Conservation (phyloP, 2,113 vertebrate species). For the Cyanistes caeruleus region DNA sequence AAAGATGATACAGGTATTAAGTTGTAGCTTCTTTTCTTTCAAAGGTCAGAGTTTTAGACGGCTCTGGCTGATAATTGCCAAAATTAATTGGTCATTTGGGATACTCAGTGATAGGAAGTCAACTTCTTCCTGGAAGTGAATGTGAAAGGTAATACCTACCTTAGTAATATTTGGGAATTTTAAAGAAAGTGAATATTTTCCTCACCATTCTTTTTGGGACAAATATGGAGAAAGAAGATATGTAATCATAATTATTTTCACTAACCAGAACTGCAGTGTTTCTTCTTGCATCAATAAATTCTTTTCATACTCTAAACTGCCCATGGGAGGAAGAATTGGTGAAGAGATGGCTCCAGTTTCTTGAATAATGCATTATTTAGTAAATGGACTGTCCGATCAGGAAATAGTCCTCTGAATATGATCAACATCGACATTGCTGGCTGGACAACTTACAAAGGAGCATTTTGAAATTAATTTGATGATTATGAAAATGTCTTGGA, state of each 20-base stretch:
- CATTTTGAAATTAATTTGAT: slow-evolving; percentile 68
- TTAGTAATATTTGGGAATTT: neutral
- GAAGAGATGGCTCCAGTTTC: neutral
- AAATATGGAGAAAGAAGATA: neutral
- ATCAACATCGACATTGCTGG: slow-evolving; percentile 17
- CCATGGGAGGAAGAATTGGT: neutral
- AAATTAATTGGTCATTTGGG: neutral
- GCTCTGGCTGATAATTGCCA: neutral
- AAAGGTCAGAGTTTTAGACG: neutral
- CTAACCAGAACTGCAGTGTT: neutral
- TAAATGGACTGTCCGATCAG: slow-evolving; percentile 10
- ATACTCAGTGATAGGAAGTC: neutral
- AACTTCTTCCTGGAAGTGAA: neutral
- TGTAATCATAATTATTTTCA: neutral
- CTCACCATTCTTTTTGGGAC: neutral
- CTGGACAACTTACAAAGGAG: slow-evolving; percentile 48
- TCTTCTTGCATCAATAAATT: neutral
- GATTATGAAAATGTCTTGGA: slow-evolving; percentile 64
- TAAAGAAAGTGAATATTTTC: neutral
- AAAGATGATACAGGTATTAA: neutral
- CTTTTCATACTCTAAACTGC: neutral
- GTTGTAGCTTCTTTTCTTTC: neutral
- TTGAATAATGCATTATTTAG: slow-evolving; percentile 11
- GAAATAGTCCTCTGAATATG: neutral
- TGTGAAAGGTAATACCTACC: neutral